Percentiles rank a stretch among this genome's conserved stretches.
Conservation (phyloP, 2,888 invertebrate species). For the Drosophila formosana region DNA sequence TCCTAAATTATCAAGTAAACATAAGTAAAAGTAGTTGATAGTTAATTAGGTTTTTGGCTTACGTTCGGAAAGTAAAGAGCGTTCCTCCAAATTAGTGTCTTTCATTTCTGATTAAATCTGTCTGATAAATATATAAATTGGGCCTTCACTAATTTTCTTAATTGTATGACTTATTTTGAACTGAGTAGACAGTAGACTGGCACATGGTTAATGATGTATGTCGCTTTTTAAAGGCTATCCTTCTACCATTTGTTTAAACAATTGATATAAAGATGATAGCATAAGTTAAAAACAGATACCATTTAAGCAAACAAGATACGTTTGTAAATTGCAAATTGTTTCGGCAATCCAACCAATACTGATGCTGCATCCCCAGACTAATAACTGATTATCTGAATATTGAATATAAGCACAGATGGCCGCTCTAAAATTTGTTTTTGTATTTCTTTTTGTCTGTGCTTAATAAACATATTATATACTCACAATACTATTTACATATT, state of each 20-base stretch:
- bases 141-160: not conserved
- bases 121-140: not conserved
- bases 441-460: too few relatives aligned
- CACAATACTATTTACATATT: too few relatives aligned
- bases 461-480: too few relatives aligned
- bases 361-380: too few relatives aligned
- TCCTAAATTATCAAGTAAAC: not conserved
- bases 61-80: not conserved
- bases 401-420: too few relatives aligned
- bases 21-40: not conserved
- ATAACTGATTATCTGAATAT: too few relatives aligned
- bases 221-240: not conserved
- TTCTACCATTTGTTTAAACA: not conserved
- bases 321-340: not conserved
- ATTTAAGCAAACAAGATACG: not conserved
- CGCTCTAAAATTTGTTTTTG: too few relatives aligned
- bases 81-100: not conserved
- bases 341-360: not conserved
- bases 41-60: not conserved
- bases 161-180: not conserved
- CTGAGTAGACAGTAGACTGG: not conserved
- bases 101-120: not conserved
- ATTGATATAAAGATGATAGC: not conserved
- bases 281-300: not conserved
- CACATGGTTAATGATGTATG: not conserved